A percentile compares a stretch with the other conserved stretches of the same genome.
Conservation (phyloP, 2,888 invertebrate species). For the Resseliella maxima region DNA sequence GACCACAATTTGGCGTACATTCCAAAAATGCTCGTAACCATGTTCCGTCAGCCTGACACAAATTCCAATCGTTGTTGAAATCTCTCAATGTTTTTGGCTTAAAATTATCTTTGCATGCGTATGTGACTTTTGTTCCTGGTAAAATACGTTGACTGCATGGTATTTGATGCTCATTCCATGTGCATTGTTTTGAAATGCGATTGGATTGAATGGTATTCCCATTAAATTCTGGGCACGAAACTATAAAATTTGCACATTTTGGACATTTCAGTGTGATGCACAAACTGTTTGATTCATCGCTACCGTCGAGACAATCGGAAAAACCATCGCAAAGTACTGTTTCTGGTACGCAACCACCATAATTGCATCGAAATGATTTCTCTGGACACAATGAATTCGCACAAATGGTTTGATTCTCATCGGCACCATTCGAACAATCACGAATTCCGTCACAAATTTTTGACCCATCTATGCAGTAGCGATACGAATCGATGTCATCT, state of each 20-base stretch:
- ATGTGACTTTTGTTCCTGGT: constrained; percentile 63
- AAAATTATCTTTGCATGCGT: constrained; percentile 66
- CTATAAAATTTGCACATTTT: constrained; percentile 51
- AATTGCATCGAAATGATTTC: constrained; percentile 60
- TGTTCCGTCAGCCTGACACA: constrained; percentile 66
- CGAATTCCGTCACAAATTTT: constrained; percentile 60
- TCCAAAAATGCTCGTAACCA: constrained; percentile 66
- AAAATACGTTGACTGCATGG: constrained; percentile 64
- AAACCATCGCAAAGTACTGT: constrained; percentile 60
- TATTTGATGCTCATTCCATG: constrained; percentile 62
- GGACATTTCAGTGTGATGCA: constrained; percentile 58
- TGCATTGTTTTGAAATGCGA: constrained; percentile 62
- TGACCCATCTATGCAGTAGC: constrained; percentile 60
- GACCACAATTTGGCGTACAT: constrained; percentile 64
- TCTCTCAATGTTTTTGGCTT: constrained; percentile 61
- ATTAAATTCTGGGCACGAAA: constrained; percentile 61
- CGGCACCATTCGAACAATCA: constrained; percentile 61
- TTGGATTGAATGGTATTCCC: constrained; percentile 7
- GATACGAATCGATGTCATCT: constrained; percentile 57
- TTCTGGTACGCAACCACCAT: constrained; percentile 60
- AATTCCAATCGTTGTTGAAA: constrained; percentile 61
- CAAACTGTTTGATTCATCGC: constrained; percentile 60
- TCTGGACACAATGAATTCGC: constrained; percentile 60
- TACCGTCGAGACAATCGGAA: constrained; percentile 61
- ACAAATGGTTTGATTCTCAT: constrained; percentile 61